phyloP scores from a whole-genome alignment of 2,113 vertebrate species.

The Rhinolophus sinicus region DNA sequence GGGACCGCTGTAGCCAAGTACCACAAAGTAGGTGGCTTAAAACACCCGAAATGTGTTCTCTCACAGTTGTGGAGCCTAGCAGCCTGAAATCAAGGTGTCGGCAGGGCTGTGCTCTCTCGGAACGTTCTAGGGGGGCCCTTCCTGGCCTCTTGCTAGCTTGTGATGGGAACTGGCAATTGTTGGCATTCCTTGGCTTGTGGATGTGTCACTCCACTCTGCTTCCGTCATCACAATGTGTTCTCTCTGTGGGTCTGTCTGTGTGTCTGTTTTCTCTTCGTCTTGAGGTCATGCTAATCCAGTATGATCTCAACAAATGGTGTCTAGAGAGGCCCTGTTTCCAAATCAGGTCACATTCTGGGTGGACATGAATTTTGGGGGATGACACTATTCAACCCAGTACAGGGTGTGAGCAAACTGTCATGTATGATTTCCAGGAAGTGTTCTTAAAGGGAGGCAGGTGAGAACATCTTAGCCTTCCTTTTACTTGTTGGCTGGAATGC shows the following conservation, averaged over 20 bases:
- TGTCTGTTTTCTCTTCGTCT: not conserved
- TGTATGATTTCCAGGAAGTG: not conserved
- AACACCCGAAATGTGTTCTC: not conserved
- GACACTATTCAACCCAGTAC: not conserved
- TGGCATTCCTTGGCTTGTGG: not conserved
- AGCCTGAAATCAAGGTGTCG: no score
- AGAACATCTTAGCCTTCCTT: not conserved
- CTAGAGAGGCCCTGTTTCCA: not conserved
- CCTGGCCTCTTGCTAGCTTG: not conserved
- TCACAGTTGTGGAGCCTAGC: no score
- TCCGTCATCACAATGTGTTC: not conserved
- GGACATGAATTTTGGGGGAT: not conserved
- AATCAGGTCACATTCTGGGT: not conserved
- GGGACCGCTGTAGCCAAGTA: not conserved
- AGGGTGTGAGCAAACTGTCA: not conserved
- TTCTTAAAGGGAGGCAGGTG: not conserved
- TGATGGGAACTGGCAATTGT: not conserved
- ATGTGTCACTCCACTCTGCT: not conserved
- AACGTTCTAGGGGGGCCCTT: no score
- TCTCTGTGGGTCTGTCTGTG: not conserved
- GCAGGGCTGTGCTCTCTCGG: no score
- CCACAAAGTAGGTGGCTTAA: not conserved
- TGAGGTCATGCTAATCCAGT: not conserved
- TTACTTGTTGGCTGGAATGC: not conserved
- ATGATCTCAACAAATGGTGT: not conserved